phyloP scores from a whole-genome alignment of 2,113 vertebrate genomes.

The Leptobrachium leishanense region DNA sequence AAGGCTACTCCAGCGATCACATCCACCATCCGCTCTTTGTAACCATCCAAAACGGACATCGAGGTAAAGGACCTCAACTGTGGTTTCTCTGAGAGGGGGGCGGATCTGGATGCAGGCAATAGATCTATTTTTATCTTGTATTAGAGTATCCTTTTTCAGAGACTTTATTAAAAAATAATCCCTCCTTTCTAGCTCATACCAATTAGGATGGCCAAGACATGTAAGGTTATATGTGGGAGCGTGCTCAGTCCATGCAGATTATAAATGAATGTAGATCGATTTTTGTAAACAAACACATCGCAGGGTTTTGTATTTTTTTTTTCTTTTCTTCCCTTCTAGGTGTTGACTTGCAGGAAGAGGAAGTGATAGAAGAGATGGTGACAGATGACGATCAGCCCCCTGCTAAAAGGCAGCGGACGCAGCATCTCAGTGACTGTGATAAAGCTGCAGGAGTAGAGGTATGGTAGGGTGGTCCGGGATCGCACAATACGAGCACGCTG shows the following conservation, averaged over 20 bases:
- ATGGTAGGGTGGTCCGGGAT: conserved; percentile 21
- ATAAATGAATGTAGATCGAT: no score
- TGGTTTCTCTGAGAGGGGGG: neutral
- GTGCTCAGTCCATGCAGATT: no score
- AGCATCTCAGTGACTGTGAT: conserved; percentile 40
- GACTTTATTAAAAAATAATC: no score
- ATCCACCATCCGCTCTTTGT: conserved; percentile 80
- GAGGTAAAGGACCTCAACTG: conserved; percentile 62
- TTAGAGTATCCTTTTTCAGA: neutral
- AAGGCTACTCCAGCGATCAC: conserved; percentile 51
- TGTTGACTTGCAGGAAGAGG: conserved; percentile 78
- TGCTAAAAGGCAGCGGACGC: conserved; percentile 72
- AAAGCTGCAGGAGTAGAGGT: conserved; percentile 68
- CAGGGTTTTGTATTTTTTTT: no score
- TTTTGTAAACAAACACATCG: no score
- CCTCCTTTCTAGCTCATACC: neutral
- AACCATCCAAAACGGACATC: conserved; percentile 82
- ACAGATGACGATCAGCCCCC: conserved; percentile 65
- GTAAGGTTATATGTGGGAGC: no score
- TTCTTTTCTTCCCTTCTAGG: conserved; percentile 61
- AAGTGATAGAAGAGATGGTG: conserved; percentile 75
- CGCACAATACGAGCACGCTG: no score
- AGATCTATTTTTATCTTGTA: neutral
- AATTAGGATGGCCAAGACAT: no score
- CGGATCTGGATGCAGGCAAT: neutral